A percentile compares a stretch with the other conserved stretches of the same genome.
Conservation (phyloP, 2,113 vertebrate genomes). For the Gobio gobio region DNA sequence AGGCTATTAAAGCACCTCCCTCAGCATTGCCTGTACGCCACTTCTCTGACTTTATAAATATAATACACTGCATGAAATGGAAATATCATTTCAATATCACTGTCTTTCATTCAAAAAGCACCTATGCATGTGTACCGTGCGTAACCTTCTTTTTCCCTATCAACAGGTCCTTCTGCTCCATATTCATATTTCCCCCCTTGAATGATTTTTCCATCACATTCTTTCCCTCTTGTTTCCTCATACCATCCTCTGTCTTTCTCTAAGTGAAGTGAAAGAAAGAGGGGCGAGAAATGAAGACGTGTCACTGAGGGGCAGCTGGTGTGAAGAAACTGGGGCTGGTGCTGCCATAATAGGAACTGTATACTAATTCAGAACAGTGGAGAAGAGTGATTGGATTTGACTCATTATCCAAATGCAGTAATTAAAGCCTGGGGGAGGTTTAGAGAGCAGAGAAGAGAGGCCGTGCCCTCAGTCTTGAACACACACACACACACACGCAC, state of each 20-base stretch:
- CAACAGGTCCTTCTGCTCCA: background rate
- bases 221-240: background rate
- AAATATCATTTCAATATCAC: background rate
- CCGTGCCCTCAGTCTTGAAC: slow-evolving; percentile 27
- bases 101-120: background rate
- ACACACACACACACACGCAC: slow-evolving; percentile 31
- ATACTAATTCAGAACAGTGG: slow-evolving; percentile 77
- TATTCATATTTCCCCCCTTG: background rate
- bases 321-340: slow-evolving; percentile 65
- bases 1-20: background rate
- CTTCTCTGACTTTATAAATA: background rate
- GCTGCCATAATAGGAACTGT: slow-evolving; percentile 71
- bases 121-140: background rate
- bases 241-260: background rate
- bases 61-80: background rate
- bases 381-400: slow-evolving; percentile 79
- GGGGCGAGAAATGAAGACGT: slow-evolving; percentile 22
- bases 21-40: background rate
- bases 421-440: slow-evolving; percentile 76
- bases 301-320: slow-evolving; percentile 69
- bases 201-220: background rate
- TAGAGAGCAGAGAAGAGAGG: slow-evolving; percentile 57
- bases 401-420: slow-evolving; percentile 77
- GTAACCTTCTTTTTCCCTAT: background rate
- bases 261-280: slow-evolving; percentile 16